Conservation (phyloP, 2,888 invertebrate species). For the Gibbula magus region DNA sequence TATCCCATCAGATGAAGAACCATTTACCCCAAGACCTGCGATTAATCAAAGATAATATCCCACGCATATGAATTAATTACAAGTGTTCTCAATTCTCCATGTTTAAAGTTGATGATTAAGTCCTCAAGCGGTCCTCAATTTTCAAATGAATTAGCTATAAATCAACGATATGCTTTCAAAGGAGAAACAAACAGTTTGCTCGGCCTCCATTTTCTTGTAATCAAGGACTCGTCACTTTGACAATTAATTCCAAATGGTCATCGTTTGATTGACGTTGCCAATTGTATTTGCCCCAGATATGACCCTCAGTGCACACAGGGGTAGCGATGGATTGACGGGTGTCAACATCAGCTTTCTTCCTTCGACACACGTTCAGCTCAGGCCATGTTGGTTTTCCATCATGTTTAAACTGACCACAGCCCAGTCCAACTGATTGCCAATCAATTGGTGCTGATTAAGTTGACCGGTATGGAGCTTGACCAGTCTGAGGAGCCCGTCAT, state of each 20-base stretch:
- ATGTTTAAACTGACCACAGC: slow-evolving; percentile 24
- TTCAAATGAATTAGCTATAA: no score
- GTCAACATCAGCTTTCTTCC: neutral
- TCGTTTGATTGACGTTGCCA: slow-evolving; percentile 12
- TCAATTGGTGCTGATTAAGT: slow-evolving; percentile 5
- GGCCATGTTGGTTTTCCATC: slow-evolving; percentile 7
- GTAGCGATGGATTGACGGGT: neutral
- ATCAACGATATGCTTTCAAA: no score
- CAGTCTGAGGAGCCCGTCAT: neutral
- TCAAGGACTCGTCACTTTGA: slow-evolving; percentile 12
- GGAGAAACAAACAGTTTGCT: no score
- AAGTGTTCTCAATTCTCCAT: no score
- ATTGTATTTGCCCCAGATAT: neutral
- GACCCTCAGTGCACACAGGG: slow-evolving; percentile 17
- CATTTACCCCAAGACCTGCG: no score
- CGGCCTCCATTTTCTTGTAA: neutral
- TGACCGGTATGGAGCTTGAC: neutral
- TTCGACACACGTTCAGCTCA: neutral
- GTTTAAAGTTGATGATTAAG: no score
- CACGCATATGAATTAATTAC: no score
- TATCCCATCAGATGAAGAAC: no score
- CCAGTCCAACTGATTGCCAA: neutral
- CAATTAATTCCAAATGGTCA: slow-evolving; percentile 10
- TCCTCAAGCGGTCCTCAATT: no score
- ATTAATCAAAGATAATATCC: no score